Base-by-base conservation (phyloP, 2,113 vertebrate genomes). In the Potamarius usumacintae region DNA sequence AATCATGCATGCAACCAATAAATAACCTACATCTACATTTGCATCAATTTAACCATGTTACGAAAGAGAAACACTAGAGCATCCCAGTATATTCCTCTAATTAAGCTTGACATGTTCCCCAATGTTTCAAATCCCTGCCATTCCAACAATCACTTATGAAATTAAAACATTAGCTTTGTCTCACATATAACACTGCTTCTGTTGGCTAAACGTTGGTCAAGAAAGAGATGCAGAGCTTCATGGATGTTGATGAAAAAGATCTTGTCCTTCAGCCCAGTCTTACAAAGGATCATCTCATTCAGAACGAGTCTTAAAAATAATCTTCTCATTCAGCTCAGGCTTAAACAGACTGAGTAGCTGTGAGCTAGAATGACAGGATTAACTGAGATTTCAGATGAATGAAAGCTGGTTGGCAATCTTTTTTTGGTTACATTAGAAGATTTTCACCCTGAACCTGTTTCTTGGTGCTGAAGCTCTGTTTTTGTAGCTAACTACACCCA, bases 1-100 rank as follows among this genome's bases (percentile, higher is more conserved):
- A 83, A 87, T 90, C 27, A 88, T 58, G 67, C 34, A 12, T 58
- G 71, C 57, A 89, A 30, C 60, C n/a, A 82, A 74, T 50, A 52
- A 77, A 85, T 60, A 85, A 83, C 74, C 79, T 30, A 22, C 22
- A 63, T 30, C 2, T 14, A 60, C 63, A 84, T 86, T 80, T 90
- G 79, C 6, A 42, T 81, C 53, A 81, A 72, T 85, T 86, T 60
- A 60, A 83, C 80, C 57, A 86, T 67, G 48, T 60, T 22, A 65
- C 11, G 25, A 84, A 83, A 86, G 52, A 83, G 50, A 88, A 90
- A 63, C 12, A 48, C 62, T 25, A 57, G 7, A 22, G 25, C 10
- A 67, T 53, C 27, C 22, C 25, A 53, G 63, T 18, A 30, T 15
- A 48, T 65, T 69, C 71, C 20, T 72, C 27, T 8, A 82, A 82